These are phyloP conservation scores for Drosophila arawakana DNA, from an alignment of 1,140 invertebrate genomes.

Conservation along the genomic window DNA sequence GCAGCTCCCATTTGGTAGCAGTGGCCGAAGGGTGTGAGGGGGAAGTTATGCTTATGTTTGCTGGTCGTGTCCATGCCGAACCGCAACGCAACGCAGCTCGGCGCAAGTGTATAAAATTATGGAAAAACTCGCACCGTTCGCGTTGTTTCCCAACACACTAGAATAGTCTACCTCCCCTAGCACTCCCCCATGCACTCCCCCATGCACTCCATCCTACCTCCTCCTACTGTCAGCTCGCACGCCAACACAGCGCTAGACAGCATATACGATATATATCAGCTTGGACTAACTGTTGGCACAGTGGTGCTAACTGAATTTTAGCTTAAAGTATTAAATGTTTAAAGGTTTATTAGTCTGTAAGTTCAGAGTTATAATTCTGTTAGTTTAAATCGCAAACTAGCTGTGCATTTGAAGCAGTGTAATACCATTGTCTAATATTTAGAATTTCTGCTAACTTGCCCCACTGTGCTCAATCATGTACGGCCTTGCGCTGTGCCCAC, in stretches of 20 bases:
- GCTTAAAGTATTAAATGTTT: not conserved
- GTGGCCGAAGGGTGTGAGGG: slow-evolving; percentile 9
- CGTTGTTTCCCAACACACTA: slow-evolving; percentile 37
- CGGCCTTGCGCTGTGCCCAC: slow-evolving; percentile 61
- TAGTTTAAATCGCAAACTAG: too few species aligned
- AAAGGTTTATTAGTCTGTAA: too few species aligned
- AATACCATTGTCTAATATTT: too few species aligned
- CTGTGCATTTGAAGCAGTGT: too few species aligned
- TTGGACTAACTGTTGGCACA: slow-evolving; percentile 6
- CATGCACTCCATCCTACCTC: not conserved
- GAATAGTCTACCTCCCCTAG: not conserved
- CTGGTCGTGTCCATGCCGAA: slow-evolving; percentile 66
- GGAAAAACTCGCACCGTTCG: slow-evolving; percentile 70
- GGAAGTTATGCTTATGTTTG: slow-evolving; percentile 36
- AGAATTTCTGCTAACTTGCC: not conserved
- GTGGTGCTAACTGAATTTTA: not conserved
- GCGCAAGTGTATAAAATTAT: slow-evolving; percentile 80
- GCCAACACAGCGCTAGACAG: not conserved
- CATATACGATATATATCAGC: slow-evolving; percentile 13
- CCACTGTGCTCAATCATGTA: slow-evolving; percentile 45
- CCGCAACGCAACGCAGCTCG: slow-evolving; percentile 67
- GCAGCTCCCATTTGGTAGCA: slow-evolving; percentile 2
- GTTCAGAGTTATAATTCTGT: too few species aligned
- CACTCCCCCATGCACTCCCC: not conserved
- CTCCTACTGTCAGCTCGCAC: not conserved